Percentiles rank a stretch among this genome's conserved stretches.
Conservation (phyloP, 2,888 invertebrate species). For the Acronicta alni region DNA sequence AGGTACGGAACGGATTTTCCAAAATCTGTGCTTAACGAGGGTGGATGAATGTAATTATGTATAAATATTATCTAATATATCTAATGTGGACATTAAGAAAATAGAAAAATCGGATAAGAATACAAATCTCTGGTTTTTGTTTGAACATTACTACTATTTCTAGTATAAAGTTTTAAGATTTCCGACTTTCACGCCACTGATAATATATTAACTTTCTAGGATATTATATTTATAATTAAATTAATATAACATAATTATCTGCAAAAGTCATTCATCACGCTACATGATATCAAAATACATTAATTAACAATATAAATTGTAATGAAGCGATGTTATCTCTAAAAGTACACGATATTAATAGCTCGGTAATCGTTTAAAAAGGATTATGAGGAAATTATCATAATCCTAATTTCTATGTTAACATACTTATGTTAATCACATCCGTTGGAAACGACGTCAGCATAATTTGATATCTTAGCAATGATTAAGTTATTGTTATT, state of each 20-base stretch:
- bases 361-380: background rate
- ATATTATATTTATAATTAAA: background rate
- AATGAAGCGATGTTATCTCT: slow-evolving; percentile 1
- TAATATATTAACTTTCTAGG: slow-evolving; percentile 1
- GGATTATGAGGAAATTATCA: slow-evolving; percentile 20
- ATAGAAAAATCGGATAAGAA: too few species aligned
- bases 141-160: too few species aligned
- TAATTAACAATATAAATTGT: background rate
- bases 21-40: too few species aligned
- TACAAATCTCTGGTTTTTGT: too few species aligned
- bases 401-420: slow-evolving; percentile 16
- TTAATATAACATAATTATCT: slow-evolving; percentile 5
- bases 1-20: too few species aligned
- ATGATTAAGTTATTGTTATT: background rate
- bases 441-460: background rate
- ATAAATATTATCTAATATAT: too few species aligned
- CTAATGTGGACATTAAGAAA: too few species aligned
- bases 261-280: background rate
- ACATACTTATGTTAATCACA: background rate
- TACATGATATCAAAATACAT: background rate
- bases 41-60: too few species aligned
- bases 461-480: background rate
- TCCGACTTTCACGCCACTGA: background rate
- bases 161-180: too few species aligned
- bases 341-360: background rate